A percentile compares a stretch with the other conserved stretches of the same genome.
phyloP scores from a whole-genome alignment of 2,888 invertebrate species.

The Malacosoma neustria region DNA sequence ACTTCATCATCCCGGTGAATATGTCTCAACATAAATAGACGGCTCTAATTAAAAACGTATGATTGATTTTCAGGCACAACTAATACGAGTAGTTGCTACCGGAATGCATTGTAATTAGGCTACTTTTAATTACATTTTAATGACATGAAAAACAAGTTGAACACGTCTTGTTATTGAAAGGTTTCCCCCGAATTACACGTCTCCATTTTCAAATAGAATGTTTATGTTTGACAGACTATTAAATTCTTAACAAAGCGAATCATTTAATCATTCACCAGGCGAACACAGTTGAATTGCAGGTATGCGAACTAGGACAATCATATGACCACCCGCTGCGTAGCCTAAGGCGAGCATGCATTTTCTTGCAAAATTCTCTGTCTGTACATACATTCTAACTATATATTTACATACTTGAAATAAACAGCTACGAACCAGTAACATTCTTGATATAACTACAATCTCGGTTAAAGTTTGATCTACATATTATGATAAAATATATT shows the following conservation, averaged over 20 bases:
- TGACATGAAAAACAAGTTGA: background rate
- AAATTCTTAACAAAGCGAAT: slow-evolving; percentile 6
- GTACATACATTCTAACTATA: too few species aligned
- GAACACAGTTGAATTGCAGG: slow-evolving; percentile 41
- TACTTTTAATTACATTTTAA: background rate
- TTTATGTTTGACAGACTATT: background rate
- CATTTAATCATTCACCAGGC: slow-evolving; percentile 34
- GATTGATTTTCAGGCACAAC: slow-evolving; percentile 54
- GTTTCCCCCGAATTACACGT: background rate
- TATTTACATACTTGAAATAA: too few species aligned
- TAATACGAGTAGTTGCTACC: slow-evolving; percentile 55
- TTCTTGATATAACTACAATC: too few species aligned
- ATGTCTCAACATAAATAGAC: too few species aligned
- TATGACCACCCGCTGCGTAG: slow-evolving; percentile 53
- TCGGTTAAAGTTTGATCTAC: too few species aligned
- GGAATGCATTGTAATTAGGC: slow-evolving; percentile 24
- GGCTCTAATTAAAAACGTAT: slow-evolving; percentile 37
- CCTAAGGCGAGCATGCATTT: slow-evolving; percentile 55
- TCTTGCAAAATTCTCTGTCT: slow-evolving; percentile 29
- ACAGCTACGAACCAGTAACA: slow-evolving; percentile 1
- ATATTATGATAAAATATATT: too few species aligned
- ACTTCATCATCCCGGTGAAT: too few species aligned
- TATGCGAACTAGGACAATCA: slow-evolving; percentile 37
- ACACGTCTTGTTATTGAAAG: background rate
- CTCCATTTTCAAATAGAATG: background rate